Evolutionary conservation across 2,888 invertebrate genomes (phyloP).

Genomic region (Dryocosmus kuriphilus): DNA sequence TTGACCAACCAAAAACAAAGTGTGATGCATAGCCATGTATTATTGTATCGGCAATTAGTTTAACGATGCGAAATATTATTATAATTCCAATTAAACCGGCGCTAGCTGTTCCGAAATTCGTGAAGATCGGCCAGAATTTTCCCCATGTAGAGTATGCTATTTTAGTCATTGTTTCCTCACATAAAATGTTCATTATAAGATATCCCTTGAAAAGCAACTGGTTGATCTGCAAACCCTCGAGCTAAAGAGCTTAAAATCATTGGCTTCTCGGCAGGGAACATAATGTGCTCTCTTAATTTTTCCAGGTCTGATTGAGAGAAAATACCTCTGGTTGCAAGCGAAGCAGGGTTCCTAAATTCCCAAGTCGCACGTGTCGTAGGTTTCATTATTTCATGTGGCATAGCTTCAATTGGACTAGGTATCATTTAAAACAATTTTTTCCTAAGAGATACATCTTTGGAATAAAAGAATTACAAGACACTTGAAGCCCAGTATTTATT

Average conservation of each 20-base stretch:
- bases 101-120: no score
- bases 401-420: background rate
- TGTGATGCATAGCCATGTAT: background rate
- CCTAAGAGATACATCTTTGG: conserved; percentile 53
- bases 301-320: conserved; percentile 29
- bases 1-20: background rate
- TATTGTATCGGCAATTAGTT: background rate
- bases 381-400: background rate
- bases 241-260: background rate
- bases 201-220: no score
- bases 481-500: no score
- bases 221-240: no score
- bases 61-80: background rate
- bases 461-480: no score
- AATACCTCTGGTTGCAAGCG: conserved; percentile 47
- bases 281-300: conserved; percentile 38
- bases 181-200: no score
- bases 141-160: no score
- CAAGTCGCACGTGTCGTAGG: conserved; percentile 18
- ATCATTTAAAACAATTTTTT: conserved; percentile 44
- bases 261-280: conserved; percentile 42
- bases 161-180: no score
- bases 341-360: conserved; percentile 20
- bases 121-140: no score
- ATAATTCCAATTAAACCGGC: no score